Evolutionary conservation across 2,888 invertebrate genomes (phyloP).

Genomic region (Trissonchulus latispiculum): DNA sequence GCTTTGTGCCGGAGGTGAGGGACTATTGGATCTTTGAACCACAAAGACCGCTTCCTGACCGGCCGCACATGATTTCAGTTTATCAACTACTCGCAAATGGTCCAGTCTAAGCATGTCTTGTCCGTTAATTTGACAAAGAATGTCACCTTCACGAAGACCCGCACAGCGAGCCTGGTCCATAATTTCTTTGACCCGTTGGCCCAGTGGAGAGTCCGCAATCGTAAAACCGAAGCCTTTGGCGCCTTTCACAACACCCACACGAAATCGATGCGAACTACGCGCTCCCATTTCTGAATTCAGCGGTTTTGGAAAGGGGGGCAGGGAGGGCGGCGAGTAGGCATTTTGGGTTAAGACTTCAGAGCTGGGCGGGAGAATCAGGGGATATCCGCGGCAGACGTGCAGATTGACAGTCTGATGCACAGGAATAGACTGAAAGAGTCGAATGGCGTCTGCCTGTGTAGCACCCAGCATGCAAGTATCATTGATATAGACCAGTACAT

Average conservation of each 20-base stretch:
- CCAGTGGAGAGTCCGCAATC: slow-evolving; percentile 88
- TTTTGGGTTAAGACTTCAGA: slow-evolving; percentile 90
- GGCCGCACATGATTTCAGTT: slow-evolving; percentile 59
- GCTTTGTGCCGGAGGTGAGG: no score
- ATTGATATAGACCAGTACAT: slow-evolving; percentile 82
- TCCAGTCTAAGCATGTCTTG: slow-evolving; percentile 5
- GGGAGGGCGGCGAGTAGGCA: slow-evolving; percentile 59
- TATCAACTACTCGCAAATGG: slow-evolving; percentile 16
- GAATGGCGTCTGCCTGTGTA: slow-evolving; percentile 86
- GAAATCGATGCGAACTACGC: neutral
- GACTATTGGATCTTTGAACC: no score
- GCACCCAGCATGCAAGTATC: slow-evolving; percentile 77
- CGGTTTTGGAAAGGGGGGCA: no score
- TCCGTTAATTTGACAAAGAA: slow-evolving; percentile 41
- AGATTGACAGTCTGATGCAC: slow-evolving; percentile 74
- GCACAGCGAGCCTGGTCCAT: slow-evolving; percentile 77
- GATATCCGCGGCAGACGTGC: slow-evolving; percentile 88
- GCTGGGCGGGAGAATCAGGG: slow-evolving; percentile 85
- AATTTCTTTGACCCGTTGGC: slow-evolving; percentile 67
- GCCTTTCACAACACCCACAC: slow-evolving; percentile 63
- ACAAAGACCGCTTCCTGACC: slow-evolving; percentile 76
- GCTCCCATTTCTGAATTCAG: no score
- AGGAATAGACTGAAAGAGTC: slow-evolving; percentile 83
- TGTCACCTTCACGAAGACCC: slow-evolving; percentile 64
- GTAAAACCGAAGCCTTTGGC: slow-evolving; percentile 95